Evolutionary conservation across 2,888 invertebrate genomes (phyloP), one percentile per base, ranked within the genome.

Genomic region (Tryphoninae sp.): DNA sequence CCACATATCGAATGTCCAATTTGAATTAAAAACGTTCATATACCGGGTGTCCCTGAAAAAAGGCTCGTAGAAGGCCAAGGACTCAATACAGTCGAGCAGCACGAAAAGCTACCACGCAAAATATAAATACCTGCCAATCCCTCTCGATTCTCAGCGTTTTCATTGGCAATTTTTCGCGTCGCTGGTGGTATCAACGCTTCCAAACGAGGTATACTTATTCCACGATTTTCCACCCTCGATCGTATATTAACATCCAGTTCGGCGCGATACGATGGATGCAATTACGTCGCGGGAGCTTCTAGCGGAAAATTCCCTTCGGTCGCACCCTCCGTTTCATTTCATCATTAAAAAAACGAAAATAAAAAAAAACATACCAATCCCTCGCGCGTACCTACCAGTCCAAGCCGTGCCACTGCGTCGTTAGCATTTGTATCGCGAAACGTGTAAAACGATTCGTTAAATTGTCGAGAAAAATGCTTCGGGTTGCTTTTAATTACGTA

Each of bases 401-500:
- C 49, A 49, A 49, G n/a, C n/a, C n/a, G 13, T 13, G 49, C n/a
- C 3, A 13, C 49, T n/a, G 49, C 13, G n/a, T 67, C 75, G 59
- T 67, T 75, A 75, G 65, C 22, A 67, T 58, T 26, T 59, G 33
- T n/a, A 67, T 26, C 13, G 67, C 59, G 55, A 23, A 40, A 19
- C 11, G n/a, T 51, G 33, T 33, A 23, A 51, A 73, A 72, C 58
- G 42, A 62, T 73, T 73, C 51, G 62, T 62, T 73, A 73, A 62
- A 51, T 62, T 19, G 49, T 49, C 45, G 65, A 42, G 42, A 26
- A 49, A 75, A 75, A 55, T 51, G 26, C 16, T 58, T 55, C 64
- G 55, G 65, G 58, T 65, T 33, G 65, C 58, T 65, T 75, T 75
- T 75, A 67, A 75, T 75, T 75, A 55, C 55, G n/a, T 42, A 49